phyloP scores from a whole-genome alignment of 1,140 invertebrate species.

The Diorhabda carinulata region DNA sequence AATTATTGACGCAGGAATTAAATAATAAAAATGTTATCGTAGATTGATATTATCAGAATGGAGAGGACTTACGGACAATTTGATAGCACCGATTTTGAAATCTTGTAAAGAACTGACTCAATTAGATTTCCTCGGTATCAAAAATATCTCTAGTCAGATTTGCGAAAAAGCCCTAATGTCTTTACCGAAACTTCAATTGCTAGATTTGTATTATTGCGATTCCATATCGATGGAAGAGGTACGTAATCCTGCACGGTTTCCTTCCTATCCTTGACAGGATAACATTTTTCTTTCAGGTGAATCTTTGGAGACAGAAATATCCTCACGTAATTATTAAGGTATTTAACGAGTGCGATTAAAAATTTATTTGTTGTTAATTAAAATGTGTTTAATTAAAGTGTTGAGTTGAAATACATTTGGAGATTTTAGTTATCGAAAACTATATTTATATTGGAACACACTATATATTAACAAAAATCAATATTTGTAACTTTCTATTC shows the following conservation, averaged over 20 bases:
- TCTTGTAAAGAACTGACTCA: slow-evolving; percentile 52
- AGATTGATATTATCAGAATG: slow-evolving; percentile 44
- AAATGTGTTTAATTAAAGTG: no score
- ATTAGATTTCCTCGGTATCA: slow-evolving; percentile 76
- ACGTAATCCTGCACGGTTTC: no score
- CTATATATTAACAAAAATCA: no score
- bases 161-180: slow-evolving; percentile 57
- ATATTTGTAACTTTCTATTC: no score
- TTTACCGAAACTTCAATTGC: slow-evolving; percentile 60
- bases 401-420: no score
- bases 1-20: no score
- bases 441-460: no score
- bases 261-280: neutral
- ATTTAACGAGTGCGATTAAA: no score
- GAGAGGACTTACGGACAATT: slow-evolving; percentile 71
- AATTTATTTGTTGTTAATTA: no score
- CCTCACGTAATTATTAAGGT: slow-evolving; percentile 61
- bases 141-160: slow-evolving; percentile 68
- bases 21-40: slow-evolving; percentile 4
- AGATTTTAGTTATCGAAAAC: no score
- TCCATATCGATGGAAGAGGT: slow-evolving; percentile 68
- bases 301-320: slow-evolving; percentile 57
- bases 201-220: slow-evolving; percentile 85
- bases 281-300: slow-evolving; percentile 47
- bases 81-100: slow-evolving; percentile 64